These are phyloP conservation scores for Asbolus verrucosus DNA, from an alignment of 1,140 invertebrate genomes.

Conservation along the genomic window DNA sequence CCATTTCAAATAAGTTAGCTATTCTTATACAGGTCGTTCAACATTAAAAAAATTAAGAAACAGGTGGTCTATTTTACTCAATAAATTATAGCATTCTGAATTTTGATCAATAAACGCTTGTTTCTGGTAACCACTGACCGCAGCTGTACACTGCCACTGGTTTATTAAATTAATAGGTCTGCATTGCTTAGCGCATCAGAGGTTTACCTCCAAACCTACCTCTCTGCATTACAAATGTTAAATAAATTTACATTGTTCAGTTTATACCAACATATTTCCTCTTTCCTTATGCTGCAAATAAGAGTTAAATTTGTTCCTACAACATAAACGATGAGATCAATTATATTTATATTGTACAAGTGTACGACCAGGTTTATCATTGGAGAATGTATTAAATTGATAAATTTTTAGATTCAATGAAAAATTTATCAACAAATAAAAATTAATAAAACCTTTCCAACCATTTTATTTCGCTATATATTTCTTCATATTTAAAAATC, in stretches of 20 bases:
- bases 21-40: background rate
- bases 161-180: slow-evolving; percentile 30
- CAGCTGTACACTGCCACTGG: slow-evolving; percentile 8
- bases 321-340: no score
- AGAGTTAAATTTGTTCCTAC: no score
- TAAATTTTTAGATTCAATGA: no score
- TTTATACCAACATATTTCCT: slow-evolving; percentile 6
- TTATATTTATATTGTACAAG: no score
- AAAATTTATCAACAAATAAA: no score
- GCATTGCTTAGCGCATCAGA: background rate
- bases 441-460: no score
- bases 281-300: no score
- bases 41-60: no score
- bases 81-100: background rate
- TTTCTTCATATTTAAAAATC: no score
- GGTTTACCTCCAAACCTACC: slow-evolving; percentile 25
- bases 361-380: no score
- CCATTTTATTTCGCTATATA: no score
- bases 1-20: background rate
- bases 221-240: slow-evolving; percentile 19
- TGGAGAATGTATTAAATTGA: no score
- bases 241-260: slow-evolving; percentile 14
- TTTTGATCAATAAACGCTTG: slow-evolving; percentile 20
- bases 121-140: slow-evolving; percentile 5
- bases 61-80: background rate